A percentile compares a stretch with the other conserved stretches of the same genome.
phyloP scores from a whole-genome alignment of 2,797 vertebrate genomes.

The Aphelocoma californica region DNA sequence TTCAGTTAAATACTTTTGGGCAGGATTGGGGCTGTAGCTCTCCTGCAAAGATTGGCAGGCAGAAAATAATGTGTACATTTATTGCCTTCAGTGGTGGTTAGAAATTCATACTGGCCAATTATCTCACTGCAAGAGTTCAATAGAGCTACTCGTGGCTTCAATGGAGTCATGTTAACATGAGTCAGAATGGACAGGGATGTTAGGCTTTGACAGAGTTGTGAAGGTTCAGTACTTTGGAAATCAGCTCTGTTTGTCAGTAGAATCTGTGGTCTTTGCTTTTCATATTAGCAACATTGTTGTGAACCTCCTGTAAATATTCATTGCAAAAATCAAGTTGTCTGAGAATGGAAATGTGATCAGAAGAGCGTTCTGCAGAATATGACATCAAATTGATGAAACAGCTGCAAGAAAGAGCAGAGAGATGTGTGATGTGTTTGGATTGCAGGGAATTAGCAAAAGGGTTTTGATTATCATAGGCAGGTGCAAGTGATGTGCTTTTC shows the following conservation, averaged over 20 bases:
- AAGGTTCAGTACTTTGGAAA: constrained; percentile 1
- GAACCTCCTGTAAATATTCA: constrained; percentile 37
- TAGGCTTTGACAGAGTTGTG: background rate
- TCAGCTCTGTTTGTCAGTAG: background rate
- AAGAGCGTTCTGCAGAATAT: background rate
- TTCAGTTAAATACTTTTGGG: background rate
- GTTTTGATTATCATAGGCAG: constrained; percentile 64
- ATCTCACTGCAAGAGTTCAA: background rate
- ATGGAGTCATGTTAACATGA: background rate
- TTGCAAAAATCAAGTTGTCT: constrained; percentile 31
- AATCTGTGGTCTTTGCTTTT: background rate
- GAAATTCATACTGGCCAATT: background rate
- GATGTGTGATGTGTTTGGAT: constrained; percentile 57
- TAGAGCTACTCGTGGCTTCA: background rate
- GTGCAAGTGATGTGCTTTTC: constrained; percentile 62
- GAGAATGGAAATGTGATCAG: constrained; percentile 26
- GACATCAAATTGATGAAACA: constrained; percentile 41
- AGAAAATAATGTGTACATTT: background rate
- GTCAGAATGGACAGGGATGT: background rate
- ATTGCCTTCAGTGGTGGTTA: background rate
- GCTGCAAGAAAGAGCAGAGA: constrained; percentile 33
- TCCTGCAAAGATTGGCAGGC: background rate
- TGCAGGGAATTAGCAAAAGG: constrained; percentile 61
- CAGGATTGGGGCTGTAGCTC: background rate
- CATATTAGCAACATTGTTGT: background rate